Conservation (phyloP, 2,888 invertebrate species). For the Lithosia quadra region DNA sequence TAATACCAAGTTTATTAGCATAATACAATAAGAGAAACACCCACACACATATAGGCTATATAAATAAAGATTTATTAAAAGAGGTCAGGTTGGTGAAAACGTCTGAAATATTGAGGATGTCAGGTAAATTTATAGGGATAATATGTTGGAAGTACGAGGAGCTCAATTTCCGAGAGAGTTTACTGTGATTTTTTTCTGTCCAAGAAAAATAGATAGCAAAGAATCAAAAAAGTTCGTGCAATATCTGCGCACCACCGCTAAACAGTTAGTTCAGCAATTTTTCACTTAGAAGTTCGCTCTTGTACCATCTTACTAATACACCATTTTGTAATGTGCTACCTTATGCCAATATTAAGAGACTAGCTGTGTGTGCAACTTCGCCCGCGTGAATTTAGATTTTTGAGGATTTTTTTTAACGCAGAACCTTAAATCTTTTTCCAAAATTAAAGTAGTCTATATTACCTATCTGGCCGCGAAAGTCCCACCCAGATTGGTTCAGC, state of each 20-base stretch:
- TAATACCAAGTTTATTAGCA: constrained; percentile 13
- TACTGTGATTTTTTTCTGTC: constrained; percentile 79
- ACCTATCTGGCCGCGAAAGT: no score
- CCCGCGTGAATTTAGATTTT: no score
- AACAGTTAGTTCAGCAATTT: constrained; percentile 37
- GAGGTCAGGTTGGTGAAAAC: constrained; percentile 81
- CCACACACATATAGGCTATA: constrained; percentile 54
- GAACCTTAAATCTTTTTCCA: no score
- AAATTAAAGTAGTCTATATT: no score
- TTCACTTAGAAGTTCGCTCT: not conserved
- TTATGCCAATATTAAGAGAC: not conserved
- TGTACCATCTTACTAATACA: not conserved
- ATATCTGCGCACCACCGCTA: constrained; percentile 40
- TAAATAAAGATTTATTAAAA: constrained; percentile 78
- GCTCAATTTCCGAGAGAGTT: constrained; percentile 76
- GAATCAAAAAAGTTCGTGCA: constrained; percentile 53
- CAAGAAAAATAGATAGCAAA: constrained; percentile 64
- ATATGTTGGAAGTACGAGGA: constrained; percentile 79
- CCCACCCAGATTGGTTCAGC: no score
- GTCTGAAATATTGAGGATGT: constrained; percentile 83
- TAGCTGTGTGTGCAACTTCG: no score
- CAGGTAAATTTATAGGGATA: constrained; percentile 84
- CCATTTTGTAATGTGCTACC: not conserved
- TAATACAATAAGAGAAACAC: constrained; percentile 47
- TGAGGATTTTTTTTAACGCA: no score